Percentiles rank a stretch among this genome's conserved stretches.
Conservation (phyloP, 2,888 invertebrate species). For the Drosophila incognita region DNA sequence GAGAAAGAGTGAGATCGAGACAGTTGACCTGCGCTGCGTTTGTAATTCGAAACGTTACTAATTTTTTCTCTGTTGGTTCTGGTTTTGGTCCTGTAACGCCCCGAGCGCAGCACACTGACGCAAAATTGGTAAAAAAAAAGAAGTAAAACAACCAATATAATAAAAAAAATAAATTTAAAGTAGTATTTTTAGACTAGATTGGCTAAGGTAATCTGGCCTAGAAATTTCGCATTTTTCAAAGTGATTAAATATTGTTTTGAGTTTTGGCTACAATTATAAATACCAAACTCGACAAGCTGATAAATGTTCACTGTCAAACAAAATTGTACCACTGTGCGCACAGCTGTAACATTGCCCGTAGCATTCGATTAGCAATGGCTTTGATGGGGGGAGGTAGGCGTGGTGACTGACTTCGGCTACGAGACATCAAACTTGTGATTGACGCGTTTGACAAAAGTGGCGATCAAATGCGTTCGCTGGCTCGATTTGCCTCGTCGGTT, state of each 20-base stretch:
- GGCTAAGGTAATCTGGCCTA: too few species aligned
- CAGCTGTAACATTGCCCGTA: conserved; percentile 8
- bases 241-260: not conserved
- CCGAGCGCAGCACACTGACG: conserved; percentile 21
- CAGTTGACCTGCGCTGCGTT: conserved; percentile 28
- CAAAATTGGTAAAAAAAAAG: not conserved
- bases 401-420: conserved; percentile 29
- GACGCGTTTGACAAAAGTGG: conserved; percentile 76
- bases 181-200: too few species aligned
- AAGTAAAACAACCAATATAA: too few species aligned
- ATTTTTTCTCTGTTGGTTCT: conserved; percentile 35
- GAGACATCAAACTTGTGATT: conserved; percentile 61
- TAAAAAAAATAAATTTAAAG: not conserved
- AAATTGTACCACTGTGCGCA: conserved; percentile 34
- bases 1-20: not conserved
- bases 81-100: conserved; percentile 20
- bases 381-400: conserved; percentile 16
- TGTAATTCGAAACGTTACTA: conserved; percentile 73
- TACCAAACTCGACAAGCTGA: not conserved
- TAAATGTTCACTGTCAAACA: too few species aligned
- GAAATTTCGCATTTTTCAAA: not conserved
- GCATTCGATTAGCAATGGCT: conserved; percentile 16
- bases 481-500: conserved; percentile 25
- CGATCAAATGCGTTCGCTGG: conserved; percentile 62
- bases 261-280: not conserved